phyloP scores from a whole-genome alignment of 64 coral and sea anemone genomes.

The Hydrozoanthus tunicans region DNA sequence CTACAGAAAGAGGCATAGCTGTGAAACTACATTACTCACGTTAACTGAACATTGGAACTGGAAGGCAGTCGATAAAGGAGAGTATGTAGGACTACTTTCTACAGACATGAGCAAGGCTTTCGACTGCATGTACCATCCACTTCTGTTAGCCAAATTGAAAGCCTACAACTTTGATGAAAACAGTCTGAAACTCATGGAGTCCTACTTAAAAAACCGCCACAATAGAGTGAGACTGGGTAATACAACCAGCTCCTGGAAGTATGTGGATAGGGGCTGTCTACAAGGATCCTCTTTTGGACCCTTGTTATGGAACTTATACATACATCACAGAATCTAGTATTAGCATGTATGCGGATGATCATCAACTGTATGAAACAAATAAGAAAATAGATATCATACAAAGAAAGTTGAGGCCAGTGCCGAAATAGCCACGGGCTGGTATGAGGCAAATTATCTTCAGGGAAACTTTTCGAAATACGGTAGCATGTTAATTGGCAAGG shows the following conservation, averaged over 20 bases:
- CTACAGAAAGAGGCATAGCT: too few relatives aligned
- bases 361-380: background rate
- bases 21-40: too few relatives aligned
- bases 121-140: slow-evolving; percentile 2
- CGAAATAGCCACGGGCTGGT: background rate
- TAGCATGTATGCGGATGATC: background rate
- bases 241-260: slow-evolving; percentile 8
- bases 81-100: background rate
- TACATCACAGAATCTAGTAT: background rate
- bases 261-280: background rate
- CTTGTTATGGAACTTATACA: slow-evolving; percentile 11
- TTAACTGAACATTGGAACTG: background rate
- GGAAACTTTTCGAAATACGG: background rate
- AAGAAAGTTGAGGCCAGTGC: background rate
- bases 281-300: background rate
- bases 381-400: background rate
- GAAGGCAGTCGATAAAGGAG: background rate
- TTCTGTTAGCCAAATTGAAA: background rate
- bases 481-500: background rate
- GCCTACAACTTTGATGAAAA: background rate
- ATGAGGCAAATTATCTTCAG: background rate
- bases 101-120: too few relatives aligned
- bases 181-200: background rate
- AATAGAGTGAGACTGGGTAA: background rate
- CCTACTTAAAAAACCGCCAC: background rate